phyloP scores from a whole-genome alignment of 2,888 invertebrate species.

The Crematogaster levior region DNA sequence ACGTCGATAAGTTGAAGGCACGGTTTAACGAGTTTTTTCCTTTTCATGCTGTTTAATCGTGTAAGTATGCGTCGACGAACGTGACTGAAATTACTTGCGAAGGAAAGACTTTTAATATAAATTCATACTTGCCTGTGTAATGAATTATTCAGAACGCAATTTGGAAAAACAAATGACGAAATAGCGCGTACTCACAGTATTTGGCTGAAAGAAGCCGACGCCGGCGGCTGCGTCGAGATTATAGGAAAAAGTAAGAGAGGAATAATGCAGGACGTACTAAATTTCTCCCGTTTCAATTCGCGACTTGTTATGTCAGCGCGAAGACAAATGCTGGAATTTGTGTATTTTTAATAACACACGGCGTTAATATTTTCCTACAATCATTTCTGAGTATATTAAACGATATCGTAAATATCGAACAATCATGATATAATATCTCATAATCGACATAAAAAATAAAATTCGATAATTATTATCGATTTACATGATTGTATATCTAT shows the following conservation, averaged over 20 bases:
- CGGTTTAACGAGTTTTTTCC: constrained; percentile 11
- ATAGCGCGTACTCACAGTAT: constrained; percentile 43
- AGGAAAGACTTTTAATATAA: constrained; percentile 77
- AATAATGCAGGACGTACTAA: constrained; percentile 46
- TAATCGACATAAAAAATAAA: background rate
- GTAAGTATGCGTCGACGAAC: constrained; percentile 12
- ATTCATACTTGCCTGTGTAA: constrained; percentile 73
- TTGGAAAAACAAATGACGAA: constrained; percentile 75
- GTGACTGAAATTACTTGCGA: constrained; percentile 47
- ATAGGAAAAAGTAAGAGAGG: constrained; percentile 42
- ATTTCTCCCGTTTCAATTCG: constrained; percentile 49
- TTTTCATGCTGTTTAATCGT: background rate
- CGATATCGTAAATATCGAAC: background rate
- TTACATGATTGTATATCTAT: background rate
- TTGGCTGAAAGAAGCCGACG: constrained; percentile 33
- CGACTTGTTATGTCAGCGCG: constrained; percentile 43
- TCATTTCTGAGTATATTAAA: background rate
- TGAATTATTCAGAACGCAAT: constrained; percentile 79
- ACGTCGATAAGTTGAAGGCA: constrained; percentile 13
- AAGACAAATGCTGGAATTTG: constrained; percentile 18
- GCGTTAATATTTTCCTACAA: background rate
- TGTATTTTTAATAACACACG: constrained; percentile 9
- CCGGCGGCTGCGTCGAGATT: constrained; percentile 44
- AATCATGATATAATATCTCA: background rate
- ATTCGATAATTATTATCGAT: background rate